Evolutionary conservation across 2,888 invertebrate species (phyloP).

Genomic region (Chrysopilus asiliformis): DNA sequence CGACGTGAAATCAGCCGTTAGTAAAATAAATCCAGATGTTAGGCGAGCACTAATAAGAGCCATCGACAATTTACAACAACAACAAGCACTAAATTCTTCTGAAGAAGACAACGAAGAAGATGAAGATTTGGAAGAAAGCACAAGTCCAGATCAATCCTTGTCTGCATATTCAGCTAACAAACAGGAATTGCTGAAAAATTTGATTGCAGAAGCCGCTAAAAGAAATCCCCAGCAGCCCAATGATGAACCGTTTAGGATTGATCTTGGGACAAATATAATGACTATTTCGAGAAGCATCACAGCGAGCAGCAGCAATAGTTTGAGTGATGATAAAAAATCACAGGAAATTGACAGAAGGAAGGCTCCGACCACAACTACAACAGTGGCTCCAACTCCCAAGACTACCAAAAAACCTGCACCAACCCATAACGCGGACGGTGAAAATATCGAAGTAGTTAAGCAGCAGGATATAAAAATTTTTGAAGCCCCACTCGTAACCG

Average conservation of each 20-base stretch:
- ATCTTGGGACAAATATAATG: neutral
- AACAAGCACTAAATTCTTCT: no score
- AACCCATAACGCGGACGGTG: conserved; percentile 54
- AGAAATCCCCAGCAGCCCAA: no score
- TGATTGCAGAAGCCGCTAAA: conserved; percentile 6
- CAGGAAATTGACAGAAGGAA: no score
- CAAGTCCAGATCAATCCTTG: conserved; percentile 33
- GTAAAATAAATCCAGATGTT: neutral
- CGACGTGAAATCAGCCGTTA: neutral
- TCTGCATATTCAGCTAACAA: conserved; percentile 42
- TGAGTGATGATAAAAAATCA: no score
- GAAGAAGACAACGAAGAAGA: conserved; percentile 19
- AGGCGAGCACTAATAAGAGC: neutral
- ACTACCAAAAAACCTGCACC: conserved; percentile 50
- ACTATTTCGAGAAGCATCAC: no score
- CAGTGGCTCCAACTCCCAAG: conserved; percentile 38
- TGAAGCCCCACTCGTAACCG: conserved; percentile 68
- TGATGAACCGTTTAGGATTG: no score
- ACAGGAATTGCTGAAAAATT: conserved; percentile 31
- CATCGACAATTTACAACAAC: neutral
- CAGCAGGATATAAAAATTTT: conserved; percentile 64
- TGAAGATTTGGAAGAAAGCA: conserved; percentile 38
- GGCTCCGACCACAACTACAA: conserved; percentile 12
- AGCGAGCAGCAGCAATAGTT: no score
- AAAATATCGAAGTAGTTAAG: conserved; percentile 52